Base-by-base conservation (phyloP, 2,888 invertebrate genomes). In the Phragmatobia fuliginosa region DNA sequence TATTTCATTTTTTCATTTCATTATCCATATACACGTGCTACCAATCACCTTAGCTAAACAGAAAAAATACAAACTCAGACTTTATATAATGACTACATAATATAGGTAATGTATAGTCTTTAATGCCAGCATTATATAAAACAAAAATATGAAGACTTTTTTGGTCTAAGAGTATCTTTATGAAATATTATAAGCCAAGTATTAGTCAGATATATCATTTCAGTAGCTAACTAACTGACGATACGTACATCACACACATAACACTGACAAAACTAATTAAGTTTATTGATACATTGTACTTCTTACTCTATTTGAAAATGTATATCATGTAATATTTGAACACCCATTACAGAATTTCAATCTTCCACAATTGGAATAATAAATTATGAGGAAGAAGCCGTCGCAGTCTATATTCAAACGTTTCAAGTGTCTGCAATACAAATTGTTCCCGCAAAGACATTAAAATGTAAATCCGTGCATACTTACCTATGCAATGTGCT, bases 391-490 rank as follows among this genome's bases (percentile, higher is more conserved):
- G 70, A 73, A 33, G 25, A 70, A 74, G 66, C 71, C 74, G 65
- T 74, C 61, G 72, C 72, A 74, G 79, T 83, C 80, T 81, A 81
- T 79, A 82, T 77, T 79, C 76, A 80, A 84, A 83, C 77, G 80
- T 73, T 82, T 82, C 83, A 84, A 81, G 82, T 86, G 80, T 81
- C 83, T 83, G 82, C 79, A 79, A 83, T 82, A 87, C 83, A 85
- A 86, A 87, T 86, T 80, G 80, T 85, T 78, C 79, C 75, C 71
- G 72, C 80, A 80, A 83, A 82, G 80, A 83, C 83, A 85, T 86
- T 87, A 84, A 84, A 82, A 87, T 87, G 86, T 81, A 86, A 87
- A 87, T 87, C 82, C 77, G 80, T 81, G 85, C 83, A 84, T 79
- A 80, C 79, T 81, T 82, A 78, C 77, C 75, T 80, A 82, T 82